phyloP scores from a whole-genome alignment of 2,888 invertebrate genomes.

The Drosophila seclusa region DNA sequence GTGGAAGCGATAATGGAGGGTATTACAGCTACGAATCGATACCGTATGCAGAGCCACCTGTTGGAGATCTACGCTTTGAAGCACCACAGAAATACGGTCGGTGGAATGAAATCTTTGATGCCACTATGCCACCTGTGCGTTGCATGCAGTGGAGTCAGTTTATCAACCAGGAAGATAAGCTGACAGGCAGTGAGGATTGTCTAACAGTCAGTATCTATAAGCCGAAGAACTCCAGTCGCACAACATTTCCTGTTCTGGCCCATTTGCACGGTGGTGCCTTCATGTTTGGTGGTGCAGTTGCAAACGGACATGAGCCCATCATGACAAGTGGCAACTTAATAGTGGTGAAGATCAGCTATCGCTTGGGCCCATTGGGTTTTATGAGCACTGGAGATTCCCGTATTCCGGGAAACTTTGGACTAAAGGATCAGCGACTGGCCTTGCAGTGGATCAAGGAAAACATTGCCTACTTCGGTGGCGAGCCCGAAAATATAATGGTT shows the following conservation, averaged over 20 bases:
- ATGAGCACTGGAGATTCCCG: slow-evolving; percentile 90
- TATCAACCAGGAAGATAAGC: slow-evolving; percentile 57
- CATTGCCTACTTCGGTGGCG: slow-evolving; percentile 83
- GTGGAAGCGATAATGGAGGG: slow-evolving; percentile 70
- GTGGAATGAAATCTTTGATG: slow-evolving; percentile 83
- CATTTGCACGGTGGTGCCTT: slow-evolving; percentile 90
- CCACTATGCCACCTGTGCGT: slow-evolving; percentile 86
- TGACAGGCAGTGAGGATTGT: slow-evolving; percentile 89
- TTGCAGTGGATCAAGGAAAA: slow-evolving; percentile 56
- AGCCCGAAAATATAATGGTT: slow-evolving; percentile 88
- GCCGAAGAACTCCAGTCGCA: slow-evolving; percentile 81
- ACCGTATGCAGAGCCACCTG: slow-evolving; percentile 89
- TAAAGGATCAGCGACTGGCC: slow-evolving; percentile 63
- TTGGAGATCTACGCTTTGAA: slow-evolving; percentile 88
- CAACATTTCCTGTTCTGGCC: slow-evolving; percentile 87
- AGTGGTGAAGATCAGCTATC: slow-evolving; percentile 89
- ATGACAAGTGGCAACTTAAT: slow-evolving; percentile 88
- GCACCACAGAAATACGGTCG: slow-evolving; percentile 66
- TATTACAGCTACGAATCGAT: slow-evolving; percentile 88
- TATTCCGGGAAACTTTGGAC: slow-evolving; percentile 85
- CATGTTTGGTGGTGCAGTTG: slow-evolving; percentile 87
- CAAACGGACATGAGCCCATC: slow-evolving; percentile 86
- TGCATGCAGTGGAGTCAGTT: slow-evolving; percentile 89
- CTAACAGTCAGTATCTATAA: slow-evolving; percentile 88
- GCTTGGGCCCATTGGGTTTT: slow-evolving; percentile 91